These are phyloP conservation scores for Mormyrus lacerda DNA, from an alignment of 2,113 vertebrate genomes.

Conservation along the genomic window DNA sequence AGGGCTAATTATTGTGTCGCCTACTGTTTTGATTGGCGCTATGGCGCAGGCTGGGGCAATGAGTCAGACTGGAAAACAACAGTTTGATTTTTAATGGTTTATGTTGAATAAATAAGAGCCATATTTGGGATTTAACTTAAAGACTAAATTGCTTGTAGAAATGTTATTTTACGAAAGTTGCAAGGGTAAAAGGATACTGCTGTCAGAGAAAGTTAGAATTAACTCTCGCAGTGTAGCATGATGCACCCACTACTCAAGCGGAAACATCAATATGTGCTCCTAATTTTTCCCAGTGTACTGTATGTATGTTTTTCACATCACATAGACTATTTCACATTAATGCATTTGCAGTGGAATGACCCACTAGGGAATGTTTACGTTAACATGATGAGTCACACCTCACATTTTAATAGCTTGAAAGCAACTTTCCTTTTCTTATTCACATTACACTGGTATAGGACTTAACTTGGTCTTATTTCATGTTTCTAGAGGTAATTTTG, in stretches of 20 bases:
- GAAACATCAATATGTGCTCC: neutral
- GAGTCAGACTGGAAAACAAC: neutral
- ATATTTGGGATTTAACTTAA: neutral
- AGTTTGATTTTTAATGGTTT: slow-evolving; percentile 6
- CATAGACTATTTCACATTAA: neutral
- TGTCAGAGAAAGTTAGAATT: neutral
- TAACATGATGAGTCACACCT: neutral
- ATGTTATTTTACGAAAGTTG: neutral
- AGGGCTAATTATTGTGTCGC: neutral
- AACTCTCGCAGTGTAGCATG: neutral
- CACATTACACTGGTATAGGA: neutral
- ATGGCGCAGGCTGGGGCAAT: neutral
- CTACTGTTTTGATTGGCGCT: slow-evolving; percentile 6
- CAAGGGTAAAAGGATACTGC: neutral
- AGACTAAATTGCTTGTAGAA: neutral
- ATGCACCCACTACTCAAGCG: neutral
- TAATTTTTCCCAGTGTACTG: neutral
- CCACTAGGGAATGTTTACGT: neutral
- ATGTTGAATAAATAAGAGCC: slow-evolving; percentile 6
- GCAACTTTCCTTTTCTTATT: neutral
- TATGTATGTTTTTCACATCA: neutral
- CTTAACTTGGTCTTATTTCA: neutral
- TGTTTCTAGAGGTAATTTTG: neutral
- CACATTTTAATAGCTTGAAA: neutral
- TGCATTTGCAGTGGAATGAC: neutral